These are phyloP conservation scores for Hipparchia semele DNA, from an alignment of 2,888 invertebrate species.

Conservation along the genomic window DNA sequence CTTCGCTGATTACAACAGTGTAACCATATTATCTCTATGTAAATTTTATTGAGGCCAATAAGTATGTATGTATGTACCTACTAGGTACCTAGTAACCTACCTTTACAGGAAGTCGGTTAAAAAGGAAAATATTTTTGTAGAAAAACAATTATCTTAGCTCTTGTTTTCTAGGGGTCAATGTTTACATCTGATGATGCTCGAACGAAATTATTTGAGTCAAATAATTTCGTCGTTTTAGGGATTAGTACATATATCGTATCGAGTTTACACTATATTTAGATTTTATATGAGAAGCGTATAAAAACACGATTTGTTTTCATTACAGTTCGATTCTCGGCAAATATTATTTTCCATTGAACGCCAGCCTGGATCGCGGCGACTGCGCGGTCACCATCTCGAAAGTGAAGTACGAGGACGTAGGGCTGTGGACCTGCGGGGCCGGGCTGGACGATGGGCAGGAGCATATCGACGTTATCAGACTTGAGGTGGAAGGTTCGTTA, in stretches of 20 bases:
- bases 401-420: conserved; percentile 67
- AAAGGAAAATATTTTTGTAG: too few relatives aligned
- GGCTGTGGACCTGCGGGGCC: conserved; percentile 77
- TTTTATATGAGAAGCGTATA: too few relatives aligned
- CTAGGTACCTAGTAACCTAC: too few relatives aligned
- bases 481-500: conserved; percentile 50
- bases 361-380: conserved; percentile 71
- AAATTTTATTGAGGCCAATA: conserved; percentile 3
- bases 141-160: too few relatives aligned
- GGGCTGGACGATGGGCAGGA: conserved; percentile 69
- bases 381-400: conserved; percentile 75
- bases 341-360: conserved; percentile 72
- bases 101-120: too few relatives aligned
- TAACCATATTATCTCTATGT: conserved; percentile 5
- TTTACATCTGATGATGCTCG: too few relatives aligned
- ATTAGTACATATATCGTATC: too few relatives aligned
- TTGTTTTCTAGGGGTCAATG: too few relatives aligned
- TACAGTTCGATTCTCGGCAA: conserved; percentile 65
- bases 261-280: too few relatives aligned
- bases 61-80: too few relatives aligned
- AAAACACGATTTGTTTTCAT: conserved; percentile 33
- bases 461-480: conserved; percentile 60
- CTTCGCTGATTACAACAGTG: conserved; percentile 26
- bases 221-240: too few relatives aligned
- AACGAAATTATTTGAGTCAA: too few relatives aligned